A percentile compares a stretch with the other conserved stretches of the same genome.
Conservation (phyloP, 2,888 invertebrate genomes). For the Tortricodes alternella region DNA sequence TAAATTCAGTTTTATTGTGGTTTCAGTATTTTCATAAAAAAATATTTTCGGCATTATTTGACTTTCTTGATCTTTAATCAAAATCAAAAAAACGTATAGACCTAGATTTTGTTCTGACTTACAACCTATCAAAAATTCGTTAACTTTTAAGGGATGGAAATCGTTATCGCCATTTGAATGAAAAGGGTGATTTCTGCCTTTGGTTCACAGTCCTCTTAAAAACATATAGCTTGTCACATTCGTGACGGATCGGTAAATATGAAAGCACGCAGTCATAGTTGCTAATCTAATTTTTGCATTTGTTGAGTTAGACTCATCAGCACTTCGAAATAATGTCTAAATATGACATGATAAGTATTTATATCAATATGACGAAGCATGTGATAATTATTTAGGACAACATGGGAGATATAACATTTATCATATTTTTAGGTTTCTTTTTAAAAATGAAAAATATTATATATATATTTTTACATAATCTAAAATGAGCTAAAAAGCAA, state of each 20-base stretch:
- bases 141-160: no score
- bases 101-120: no score
- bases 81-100: no score
- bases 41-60: no score
- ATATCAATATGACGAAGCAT: neutral
- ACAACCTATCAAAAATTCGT: no score
- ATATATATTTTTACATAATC: no score
- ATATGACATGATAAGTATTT: constrained; percentile 7
- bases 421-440: neutral
- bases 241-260: constrained; percentile 1
- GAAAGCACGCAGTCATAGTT: constrained; percentile 17
- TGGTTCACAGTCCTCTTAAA: no score
- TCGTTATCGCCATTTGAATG: neutral
- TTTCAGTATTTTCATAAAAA: no score
- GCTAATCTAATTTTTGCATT: constrained; percentile 6
- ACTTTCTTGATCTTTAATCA: no score
- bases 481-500: no score
- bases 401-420: neutral
- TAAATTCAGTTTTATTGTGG: no score
- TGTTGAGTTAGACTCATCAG: constrained; percentile 5
- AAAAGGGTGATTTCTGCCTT: neutral
- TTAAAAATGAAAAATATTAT: neutral
- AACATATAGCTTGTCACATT: neutral
- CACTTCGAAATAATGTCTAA: constrained; percentile 13
- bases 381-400: neutral